Evolutionary conservation across 1,140 invertebrate species (phyloP), one percentile per base, ranked within the genome.

Genomic region (Gryllus bimaculatus): DNA sequence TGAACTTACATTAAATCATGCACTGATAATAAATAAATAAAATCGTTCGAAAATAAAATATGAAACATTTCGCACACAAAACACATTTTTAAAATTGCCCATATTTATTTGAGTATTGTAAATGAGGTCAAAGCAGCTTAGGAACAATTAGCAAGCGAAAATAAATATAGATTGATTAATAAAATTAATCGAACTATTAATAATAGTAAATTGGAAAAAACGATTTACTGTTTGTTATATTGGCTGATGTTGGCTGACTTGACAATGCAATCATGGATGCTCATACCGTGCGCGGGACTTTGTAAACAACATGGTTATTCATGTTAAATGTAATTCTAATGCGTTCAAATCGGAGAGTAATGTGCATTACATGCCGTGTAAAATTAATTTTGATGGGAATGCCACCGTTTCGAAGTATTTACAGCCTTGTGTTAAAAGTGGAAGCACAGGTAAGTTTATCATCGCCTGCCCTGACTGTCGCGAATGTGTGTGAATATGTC

Each of bases 321-420:
- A 77, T 49, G 21, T 77, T n/a, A 77, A 77, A 54, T 10, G n/a
- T n/a, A 47, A n/a, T 54, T n/a, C 39, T 48, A 54, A 77, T 20
- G 0, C 48, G 8, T 47, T 8, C 7, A n/a, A 48, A 48, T 47
- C 48, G 7, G 48, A 20, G 18, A 77, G n/a, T 77, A 48, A 47
- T 21, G 47, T 82, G 47, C 93, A 95, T 84, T 91, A 90, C 77
- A 87, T 95, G 79, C 93, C 93, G 7, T 94, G 91, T 83, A 91
- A 92, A 86, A 91, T 95, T 77, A 85, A 92, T 79, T 88, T 88
- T 8, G 88, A 94, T 82, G 92, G 91, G 74, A 83, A 88, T 18
- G 92, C 93, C 0, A 91, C 93, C 81, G 91, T 94, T 48, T 86
- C 89, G 0, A 86, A 89, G 75, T 94, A 90, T 85, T 95, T 95